phyloP scores from a whole-genome alignment of 1,140 invertebrate genomes.

The Drosophila subpulchrella region DNA sequence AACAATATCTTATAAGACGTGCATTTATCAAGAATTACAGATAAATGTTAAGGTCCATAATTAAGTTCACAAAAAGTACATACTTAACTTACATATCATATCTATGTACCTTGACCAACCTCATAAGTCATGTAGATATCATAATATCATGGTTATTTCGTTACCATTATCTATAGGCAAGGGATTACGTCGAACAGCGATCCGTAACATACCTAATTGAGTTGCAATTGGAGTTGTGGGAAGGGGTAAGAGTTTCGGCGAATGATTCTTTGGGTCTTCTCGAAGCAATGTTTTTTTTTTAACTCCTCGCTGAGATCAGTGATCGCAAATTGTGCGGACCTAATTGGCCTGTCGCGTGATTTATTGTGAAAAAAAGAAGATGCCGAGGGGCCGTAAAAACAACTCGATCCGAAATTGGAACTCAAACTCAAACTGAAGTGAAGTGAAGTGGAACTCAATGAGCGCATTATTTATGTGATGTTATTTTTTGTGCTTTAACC shows the following conservation, averaged over 20 bases:
- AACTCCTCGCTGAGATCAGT: slow-evolving; percentile 14
- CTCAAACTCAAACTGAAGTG: slow-evolving; percentile 34
- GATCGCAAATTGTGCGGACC: slow-evolving; percentile 53
- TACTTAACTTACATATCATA: too few relatives aligned
- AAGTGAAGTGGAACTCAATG: slow-evolving; percentile 55
- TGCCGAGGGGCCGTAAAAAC: slow-evolving; percentile 14
- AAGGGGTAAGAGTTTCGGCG: not conserved
- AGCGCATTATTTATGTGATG: slow-evolving; percentile 73
- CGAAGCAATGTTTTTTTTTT: slow-evolving; percentile 1
- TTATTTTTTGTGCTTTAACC: slow-evolving; percentile 67
- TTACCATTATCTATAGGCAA: slow-evolving; percentile 7
- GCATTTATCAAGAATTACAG: not conserved
- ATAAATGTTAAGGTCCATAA: not conserved
- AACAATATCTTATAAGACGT: not conserved
- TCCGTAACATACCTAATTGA: slow-evolving; percentile 29
- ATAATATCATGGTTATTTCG: slow-evolving; percentile 7
- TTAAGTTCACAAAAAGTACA: too few relatives aligned
- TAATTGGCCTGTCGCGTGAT: slow-evolving; percentile 75
- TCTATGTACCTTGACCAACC: not conserved
- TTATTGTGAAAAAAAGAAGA: slow-evolving; percentile 62
- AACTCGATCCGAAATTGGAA: slow-evolving; percentile 35
- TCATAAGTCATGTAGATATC: slow-evolving; percentile 24
- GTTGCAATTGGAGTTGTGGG: slow-evolving; percentile 31
- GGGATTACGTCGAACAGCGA: slow-evolving; percentile 7
- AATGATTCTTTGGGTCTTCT: not conserved